phyloP scores from a whole-genome alignment of 2,113 vertebrate species.

The Aplodontia rufa region DNA sequence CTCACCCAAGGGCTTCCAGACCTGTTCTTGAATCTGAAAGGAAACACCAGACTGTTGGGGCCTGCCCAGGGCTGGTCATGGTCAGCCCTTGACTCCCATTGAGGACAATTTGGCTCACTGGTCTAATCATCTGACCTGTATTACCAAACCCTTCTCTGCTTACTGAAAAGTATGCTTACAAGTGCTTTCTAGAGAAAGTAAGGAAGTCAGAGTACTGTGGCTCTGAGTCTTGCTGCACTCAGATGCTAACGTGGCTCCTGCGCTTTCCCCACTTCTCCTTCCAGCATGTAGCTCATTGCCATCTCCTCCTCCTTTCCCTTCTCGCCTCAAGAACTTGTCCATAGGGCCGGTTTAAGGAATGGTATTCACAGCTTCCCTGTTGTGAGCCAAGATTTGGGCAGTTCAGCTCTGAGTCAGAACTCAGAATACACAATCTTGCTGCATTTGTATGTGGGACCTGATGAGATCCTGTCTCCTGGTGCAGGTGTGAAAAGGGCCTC shows the following conservation, averaged over 20 bases:
- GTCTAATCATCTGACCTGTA: not conserved
- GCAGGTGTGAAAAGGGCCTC: not conserved
- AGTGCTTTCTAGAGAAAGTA: not conserved
- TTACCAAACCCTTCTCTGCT: not conserved
- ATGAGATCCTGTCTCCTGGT: not conserved
- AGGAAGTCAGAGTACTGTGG: not conserved
- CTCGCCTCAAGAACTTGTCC: not conserved
- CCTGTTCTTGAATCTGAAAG: not conserved
- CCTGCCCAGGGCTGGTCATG: not conserved
- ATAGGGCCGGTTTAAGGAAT: not conserved
- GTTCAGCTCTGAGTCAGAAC: not conserved
- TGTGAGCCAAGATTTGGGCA: not conserved
- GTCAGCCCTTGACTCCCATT: too few species aligned
- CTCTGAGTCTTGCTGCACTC: not conserved
- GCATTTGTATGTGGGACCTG: too few species aligned
- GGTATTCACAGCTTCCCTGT: not conserved
- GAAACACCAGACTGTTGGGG: not conserved
- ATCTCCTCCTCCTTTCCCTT: not conserved
- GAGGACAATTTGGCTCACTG: not conserved
- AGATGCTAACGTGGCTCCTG: not conserved
- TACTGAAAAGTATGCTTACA: not conserved
- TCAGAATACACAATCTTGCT: not conserved
- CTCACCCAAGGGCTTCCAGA: not conserved
- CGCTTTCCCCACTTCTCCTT: not conserved
- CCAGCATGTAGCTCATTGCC: rapidly evolving